These are phyloP conservation scores for Nymphalis urticae DNA, from an alignment of 2,888 invertebrate species.

Conservation along the genomic window DNA sequence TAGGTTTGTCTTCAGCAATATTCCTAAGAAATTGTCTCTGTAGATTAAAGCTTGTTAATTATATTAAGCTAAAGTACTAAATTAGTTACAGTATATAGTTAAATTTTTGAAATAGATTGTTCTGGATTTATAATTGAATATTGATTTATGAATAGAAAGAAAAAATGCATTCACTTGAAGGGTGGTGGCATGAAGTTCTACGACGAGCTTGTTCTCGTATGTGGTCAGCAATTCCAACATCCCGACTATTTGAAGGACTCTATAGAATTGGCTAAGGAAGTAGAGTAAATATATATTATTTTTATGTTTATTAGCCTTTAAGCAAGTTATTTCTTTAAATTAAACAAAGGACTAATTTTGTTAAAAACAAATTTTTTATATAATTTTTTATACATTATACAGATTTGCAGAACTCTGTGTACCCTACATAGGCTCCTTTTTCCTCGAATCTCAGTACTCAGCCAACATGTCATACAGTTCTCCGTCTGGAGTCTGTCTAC, in stretches of 20 bases:
- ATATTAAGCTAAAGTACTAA: not conserved
- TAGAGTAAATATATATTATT: slow-evolving; percentile 55
- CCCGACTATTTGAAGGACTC: slow-evolving; percentile 70
- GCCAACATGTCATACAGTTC: no score
- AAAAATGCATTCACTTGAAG: slow-evolving; percentile 81
- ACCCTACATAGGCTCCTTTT: no score
- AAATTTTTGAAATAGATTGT: no score
- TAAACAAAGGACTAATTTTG: no score
- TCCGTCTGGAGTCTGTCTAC: no score
- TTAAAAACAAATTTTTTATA: no score
- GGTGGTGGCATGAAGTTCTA: slow-evolving; percentile 73
- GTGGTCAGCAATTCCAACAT: slow-evolving; percentile 82
- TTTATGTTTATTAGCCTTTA: not conserved
- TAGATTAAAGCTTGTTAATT: not conserved
- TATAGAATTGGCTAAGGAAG: slow-evolving; percentile 55
- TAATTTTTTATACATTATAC: no score
- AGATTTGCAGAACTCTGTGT: no score
- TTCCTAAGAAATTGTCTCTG: not conserved
- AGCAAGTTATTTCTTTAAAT: no score
- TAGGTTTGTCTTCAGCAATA: slow-evolving; percentile 60
- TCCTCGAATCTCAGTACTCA: no score
- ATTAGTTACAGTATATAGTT: no score
- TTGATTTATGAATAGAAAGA: slow-evolving; percentile 61
- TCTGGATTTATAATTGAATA: no score
- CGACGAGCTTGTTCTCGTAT: slow-evolving; percentile 80